phyloP scores from a whole-genome alignment of 2,113 vertebrate genomes.

The Mormyrus lacerda region DNA sequence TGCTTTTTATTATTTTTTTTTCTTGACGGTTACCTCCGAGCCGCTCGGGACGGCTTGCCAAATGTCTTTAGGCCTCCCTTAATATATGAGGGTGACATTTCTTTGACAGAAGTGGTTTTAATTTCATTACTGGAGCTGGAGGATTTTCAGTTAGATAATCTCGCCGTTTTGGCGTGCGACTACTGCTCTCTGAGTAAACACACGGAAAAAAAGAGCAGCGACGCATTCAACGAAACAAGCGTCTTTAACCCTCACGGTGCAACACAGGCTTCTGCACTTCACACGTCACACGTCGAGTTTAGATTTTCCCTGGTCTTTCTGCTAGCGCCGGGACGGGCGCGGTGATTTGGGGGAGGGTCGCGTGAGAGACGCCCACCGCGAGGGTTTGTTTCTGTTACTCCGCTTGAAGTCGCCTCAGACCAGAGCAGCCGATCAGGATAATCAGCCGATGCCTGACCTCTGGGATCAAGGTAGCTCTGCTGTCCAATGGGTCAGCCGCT shows the following conservation, averaged over 20 bases:
- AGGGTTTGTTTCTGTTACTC: background rate
- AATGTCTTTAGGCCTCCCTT: background rate
- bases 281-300: background rate
- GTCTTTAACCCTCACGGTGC: background rate
- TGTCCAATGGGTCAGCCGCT: background rate
- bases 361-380: background rate
- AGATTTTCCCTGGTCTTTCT: background rate
- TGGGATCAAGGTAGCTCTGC: background rate
- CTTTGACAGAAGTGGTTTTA: background rate
- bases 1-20: background rate
- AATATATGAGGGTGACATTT: background rate
- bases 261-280: background rate
- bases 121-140: background rate
- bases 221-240: background rate
- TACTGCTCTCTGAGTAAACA: background rate
- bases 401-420: background rate
- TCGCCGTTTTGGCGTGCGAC: background rate
- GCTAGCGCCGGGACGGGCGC: background rate
- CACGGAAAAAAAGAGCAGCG: background rate
- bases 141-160: background rate
- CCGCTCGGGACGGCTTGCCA: background rate
- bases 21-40: background rate
- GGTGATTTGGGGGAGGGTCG: background rate
- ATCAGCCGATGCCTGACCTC: background rate
- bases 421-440: background rate